Base-by-base conservation (phyloP, 2,888 invertebrate genomes). In the Acanthococcus lagerstroemiae region DNA sequence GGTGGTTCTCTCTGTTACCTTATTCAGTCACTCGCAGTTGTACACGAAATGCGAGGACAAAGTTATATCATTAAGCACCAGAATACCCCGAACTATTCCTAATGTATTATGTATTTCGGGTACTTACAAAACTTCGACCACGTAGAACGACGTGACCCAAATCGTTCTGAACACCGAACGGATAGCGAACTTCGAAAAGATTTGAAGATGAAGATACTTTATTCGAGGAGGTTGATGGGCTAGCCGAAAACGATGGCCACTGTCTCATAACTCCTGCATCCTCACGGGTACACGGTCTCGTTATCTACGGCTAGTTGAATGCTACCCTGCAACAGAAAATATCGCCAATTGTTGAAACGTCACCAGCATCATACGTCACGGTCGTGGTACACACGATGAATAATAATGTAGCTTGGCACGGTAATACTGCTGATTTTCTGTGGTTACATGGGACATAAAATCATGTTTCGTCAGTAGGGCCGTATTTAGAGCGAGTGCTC, bases 91-190 rank as follows among this genome's bases (percentile, higher is more conserved):
- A n/a, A n/a, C n/a, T n/a, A n/a, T n/a, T n/a, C n/a, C n/a, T n/a
- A n/a, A n/a, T n/a, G n/a, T n/a, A n/a, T n/a, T 7, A 37, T 37
- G 15, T 37, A 37, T 9, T 37, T 37, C 7, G 37, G 15, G 25
- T 26, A 66, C 66, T 66, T 66, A 66, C 66, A 26, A 46, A 48
- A 66, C 48, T 66, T 50, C 26, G 24, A 22, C 57, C 56, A 27
- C 24, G 72, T 67, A 75, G 72, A 68, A 74, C 73, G 65, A 76
- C 76, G 72, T 75, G 75, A 27, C 76, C 77, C 70, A 77, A 72
- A 71, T 77, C 77, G 73, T 76, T 77, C 71, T 76, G 77, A 61
- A 76, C 74, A 55, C 77, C 77, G 69, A 77, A 77, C 17, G 76
- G 76, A 69, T 77, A 77, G 63, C 72, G 73, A 68, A 73, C 74